Conservation (phyloP, 2,797 vertebrate species). For the Siniperca obscura region DNA sequence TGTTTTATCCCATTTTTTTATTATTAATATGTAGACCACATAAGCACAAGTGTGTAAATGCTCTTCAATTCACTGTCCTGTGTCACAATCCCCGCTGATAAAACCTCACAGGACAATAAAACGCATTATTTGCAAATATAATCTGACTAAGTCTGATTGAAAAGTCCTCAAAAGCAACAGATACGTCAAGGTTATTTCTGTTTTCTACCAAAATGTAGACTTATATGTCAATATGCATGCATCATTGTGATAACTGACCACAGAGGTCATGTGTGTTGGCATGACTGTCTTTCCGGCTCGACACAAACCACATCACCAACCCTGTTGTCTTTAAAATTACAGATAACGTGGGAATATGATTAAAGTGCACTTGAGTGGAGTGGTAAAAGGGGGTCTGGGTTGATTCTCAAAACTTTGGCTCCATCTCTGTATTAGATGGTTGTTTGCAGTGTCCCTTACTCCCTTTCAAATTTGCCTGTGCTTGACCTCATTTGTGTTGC, state of each 20-base stretch:
- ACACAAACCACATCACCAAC: constrained; percentile 50
- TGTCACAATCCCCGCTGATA: neutral
- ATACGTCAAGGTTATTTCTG: constrained; percentile 44
- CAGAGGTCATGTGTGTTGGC: constrained; percentile 68
- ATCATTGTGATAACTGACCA: constrained; percentile 67
- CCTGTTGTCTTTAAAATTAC: constrained; percentile 38
- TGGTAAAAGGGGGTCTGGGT: constrained; percentile 6
- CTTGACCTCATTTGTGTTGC: constrained; percentile 74
- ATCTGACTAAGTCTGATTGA: constrained; percentile 29
- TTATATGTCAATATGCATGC: constrained; percentile 80
- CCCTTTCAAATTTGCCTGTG: constrained; percentile 62
- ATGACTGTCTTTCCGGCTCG: constrained; percentile 67
- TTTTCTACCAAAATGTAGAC: constrained; percentile 58
- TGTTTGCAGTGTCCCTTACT: constrained; percentile 71
- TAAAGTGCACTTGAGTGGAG: constrained; percentile 67
- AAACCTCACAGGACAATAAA: constrained; percentile 3
- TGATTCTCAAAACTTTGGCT: constrained; percentile 21
- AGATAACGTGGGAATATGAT: constrained; percentile 30
- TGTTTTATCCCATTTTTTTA: neutral
- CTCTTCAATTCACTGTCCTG: neutral
- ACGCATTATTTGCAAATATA: constrained; percentile 31
- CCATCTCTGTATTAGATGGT: constrained; percentile 39
- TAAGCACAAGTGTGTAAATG: constrained; percentile 9
- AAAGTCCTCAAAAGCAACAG: constrained; percentile 40
- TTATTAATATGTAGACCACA: neutral